phyloP scores from a whole-genome alignment of 2,113 vertebrate genomes.

The Cryptomyrus ogoouensis region DNA sequence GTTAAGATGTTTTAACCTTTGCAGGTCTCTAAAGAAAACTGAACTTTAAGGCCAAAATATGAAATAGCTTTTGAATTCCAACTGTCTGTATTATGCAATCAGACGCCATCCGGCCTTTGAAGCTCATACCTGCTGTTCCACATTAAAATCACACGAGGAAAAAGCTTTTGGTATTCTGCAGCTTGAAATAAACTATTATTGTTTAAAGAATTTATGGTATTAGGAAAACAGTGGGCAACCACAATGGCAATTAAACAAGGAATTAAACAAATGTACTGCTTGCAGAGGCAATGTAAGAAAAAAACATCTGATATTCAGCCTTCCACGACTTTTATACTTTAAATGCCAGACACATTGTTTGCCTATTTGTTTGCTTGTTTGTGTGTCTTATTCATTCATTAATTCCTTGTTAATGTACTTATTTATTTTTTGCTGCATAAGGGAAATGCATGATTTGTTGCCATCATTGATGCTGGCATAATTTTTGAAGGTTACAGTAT shows the following conservation, averaged over 20 bases:
- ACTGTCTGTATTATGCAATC: background rate
- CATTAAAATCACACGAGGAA: constrained; percentile 13
- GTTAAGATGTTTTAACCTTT: background rate
- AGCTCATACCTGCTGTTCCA: background rate
- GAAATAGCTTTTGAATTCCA: background rate
- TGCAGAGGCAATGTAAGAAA: background rate
- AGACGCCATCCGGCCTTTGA: background rate
- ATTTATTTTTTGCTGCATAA: background rate
- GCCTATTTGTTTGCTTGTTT: background rate
- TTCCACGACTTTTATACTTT: background rate
- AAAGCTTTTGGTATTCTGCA: constrained; percentile 26
- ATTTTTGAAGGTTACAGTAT: background rate
- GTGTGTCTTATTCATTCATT: background rate
- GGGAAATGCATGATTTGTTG: background rate
- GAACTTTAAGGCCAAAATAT: background rate
- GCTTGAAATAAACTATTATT: background rate
- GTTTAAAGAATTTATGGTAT: background rate
- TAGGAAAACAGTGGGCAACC: background rate
- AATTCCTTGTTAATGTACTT: background rate
- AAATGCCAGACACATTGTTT: background rate
- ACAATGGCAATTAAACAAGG: background rate
- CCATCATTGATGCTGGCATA: background rate
- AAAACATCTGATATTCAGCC: background rate
- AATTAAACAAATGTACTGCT: background rate
- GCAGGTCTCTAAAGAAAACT: background rate